A percentile compares a stretch with the other conserved stretches of the same genome.
Conservation (phyloP, 2,888 invertebrate genomes). For the Oscheius sp. region DNA sequence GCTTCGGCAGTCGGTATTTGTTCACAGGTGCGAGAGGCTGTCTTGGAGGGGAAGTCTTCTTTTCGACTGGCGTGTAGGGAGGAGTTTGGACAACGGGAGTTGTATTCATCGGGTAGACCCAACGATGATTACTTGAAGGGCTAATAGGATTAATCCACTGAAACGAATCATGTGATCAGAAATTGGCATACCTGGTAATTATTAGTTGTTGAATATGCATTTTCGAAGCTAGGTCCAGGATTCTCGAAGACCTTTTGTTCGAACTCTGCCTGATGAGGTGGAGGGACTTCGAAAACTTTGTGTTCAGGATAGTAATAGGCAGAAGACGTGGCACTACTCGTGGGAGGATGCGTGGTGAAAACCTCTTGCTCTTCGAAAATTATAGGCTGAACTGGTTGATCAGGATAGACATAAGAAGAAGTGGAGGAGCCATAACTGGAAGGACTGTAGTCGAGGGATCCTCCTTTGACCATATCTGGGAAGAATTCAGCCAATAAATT, state of each 20-base stretch:
- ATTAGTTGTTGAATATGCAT: too few relatives aligned
- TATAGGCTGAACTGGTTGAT: too few relatives aligned
- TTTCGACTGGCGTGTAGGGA: neutral
- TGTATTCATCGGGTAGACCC: neutral
- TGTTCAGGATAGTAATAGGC: too few relatives aligned
- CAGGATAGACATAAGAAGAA: neutral
- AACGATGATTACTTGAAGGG: too few relatives aligned
- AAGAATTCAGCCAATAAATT: neutral
- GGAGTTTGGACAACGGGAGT: neutral
- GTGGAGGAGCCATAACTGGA: neutral
- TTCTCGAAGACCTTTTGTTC: too few relatives aligned
- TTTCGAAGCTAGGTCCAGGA: too few relatives aligned
- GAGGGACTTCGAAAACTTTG: too few relatives aligned
- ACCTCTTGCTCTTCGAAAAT: too few relatives aligned
- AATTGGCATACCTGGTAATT: too few relatives aligned
- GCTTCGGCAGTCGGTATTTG: neutral
- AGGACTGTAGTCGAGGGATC: conserved; percentile 5
- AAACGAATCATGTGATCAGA: neutral
- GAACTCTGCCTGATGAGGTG: too few relatives aligned
- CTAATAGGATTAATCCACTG: neutral
- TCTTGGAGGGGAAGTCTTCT: neutral
- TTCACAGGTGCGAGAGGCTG: neutral
- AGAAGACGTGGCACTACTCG: too few relatives aligned
- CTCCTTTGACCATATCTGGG: neutral
- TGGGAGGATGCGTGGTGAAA: too few relatives aligned